Evolutionary conservation across 2,888 invertebrate species (phyloP).

Genomic region (Drosophila maculinotata): DNA sequence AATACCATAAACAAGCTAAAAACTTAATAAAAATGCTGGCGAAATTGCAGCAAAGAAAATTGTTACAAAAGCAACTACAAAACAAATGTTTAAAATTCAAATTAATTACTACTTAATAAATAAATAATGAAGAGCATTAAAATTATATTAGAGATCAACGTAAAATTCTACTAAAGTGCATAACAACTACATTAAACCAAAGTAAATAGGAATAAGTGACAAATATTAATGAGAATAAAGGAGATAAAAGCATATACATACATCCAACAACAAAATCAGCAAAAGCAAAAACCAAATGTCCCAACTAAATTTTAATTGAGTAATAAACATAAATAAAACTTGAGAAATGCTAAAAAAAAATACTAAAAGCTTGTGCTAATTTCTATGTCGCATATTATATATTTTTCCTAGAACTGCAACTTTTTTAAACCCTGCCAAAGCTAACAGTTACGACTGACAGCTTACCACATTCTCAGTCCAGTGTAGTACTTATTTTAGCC

Average conservation of each 20-base stretch:
- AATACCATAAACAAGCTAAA: slow-evolving; percentile 36
- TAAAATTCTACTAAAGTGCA: slow-evolving; percentile 68
- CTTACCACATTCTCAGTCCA: slow-evolving; percentile 1
- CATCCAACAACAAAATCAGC: slow-evolving; percentile 37
- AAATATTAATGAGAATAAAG: slow-evolving; percentile 49
- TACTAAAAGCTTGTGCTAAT: neutral
- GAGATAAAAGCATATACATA: slow-evolving; percentile 46
- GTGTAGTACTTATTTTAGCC: slow-evolving; percentile 16
- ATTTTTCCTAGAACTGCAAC: neutral
- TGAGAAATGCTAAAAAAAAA: slow-evolving; percentile 45
- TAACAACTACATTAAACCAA: slow-evolving; percentile 59
- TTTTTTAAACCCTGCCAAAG: neutral
- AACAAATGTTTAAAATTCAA: slow-evolving; percentile 71
- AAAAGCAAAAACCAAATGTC: slow-evolving; percentile 63
- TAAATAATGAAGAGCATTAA: slow-evolving; percentile 57
- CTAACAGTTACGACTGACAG: slow-evolving; percentile 1
- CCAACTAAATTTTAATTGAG: slow-evolving; percentile 80
- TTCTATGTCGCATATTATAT: neutral
- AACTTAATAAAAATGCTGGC: slow-evolving; percentile 35
- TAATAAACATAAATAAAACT: slow-evolving; percentile 74
- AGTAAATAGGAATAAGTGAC: slow-evolving; percentile 51
- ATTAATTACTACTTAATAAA: slow-evolving; percentile 66
- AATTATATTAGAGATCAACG: slow-evolving; percentile 71
- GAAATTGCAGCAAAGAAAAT: slow-evolving; percentile 46
- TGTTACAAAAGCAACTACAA: slow-evolving; percentile 59